phyloP scores from a whole-genome alignment of 2,888 invertebrate species.

The Anoplius nigerrimus region DNA sequence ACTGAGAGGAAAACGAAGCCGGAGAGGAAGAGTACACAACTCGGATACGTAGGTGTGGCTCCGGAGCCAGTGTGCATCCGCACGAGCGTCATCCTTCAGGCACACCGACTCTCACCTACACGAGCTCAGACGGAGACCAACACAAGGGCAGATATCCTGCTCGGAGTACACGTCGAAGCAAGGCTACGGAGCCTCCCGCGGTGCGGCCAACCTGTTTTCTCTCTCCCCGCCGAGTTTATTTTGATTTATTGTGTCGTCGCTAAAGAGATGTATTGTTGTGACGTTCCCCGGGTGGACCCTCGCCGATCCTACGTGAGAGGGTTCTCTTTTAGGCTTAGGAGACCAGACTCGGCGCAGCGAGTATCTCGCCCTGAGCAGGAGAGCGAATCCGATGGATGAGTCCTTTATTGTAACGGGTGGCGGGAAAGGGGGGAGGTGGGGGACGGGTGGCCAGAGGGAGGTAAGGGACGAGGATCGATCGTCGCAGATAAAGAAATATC shows the following conservation, averaged over 20 bases:
- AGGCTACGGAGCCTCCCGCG: constrained; percentile 58
- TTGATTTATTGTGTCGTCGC: constrained; percentile 70
- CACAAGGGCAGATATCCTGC: no score
- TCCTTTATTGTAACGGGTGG: no score
- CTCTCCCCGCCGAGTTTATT: constrained; percentile 64
- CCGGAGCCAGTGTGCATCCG: constrained; percentile 46
- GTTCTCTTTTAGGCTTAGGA: constrained; percentile 32
- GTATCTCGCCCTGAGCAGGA: neutral
- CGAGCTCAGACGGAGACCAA: neutral
- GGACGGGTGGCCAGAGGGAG: no score
- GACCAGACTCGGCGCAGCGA: constrained; percentile 11
- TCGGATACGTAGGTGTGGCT: no score
- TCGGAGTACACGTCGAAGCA: no score
- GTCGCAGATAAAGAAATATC: no score
- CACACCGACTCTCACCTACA: constrained; percentile 19
- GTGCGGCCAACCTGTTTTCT: constrained; percentile 68
- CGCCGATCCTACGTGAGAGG: constrained; percentile 42
- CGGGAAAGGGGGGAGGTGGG: no score
- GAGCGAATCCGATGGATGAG: no score
- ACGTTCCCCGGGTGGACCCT: constrained; percentile 55
- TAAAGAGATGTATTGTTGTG: constrained; percentile 71
- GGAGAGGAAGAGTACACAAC: no score
- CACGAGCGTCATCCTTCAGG: constrained; percentile 29
- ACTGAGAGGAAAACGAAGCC: no score
- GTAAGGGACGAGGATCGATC: no score